These are phyloP conservation scores for Eretmocerus hayati DNA, from an alignment of 2,888 invertebrate species.

Conservation along the genomic window DNA sequence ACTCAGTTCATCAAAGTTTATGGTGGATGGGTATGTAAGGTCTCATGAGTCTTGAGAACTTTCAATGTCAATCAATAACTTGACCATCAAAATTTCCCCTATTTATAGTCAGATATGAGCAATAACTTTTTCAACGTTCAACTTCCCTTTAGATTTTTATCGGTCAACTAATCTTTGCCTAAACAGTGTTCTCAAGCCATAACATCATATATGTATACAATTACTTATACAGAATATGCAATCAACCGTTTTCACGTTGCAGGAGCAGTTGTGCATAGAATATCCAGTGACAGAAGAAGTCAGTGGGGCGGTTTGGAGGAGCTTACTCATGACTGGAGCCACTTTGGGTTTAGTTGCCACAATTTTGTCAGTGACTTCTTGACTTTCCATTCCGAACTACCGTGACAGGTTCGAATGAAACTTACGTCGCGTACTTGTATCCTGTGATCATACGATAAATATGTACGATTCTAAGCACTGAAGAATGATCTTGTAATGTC, in stretches of 20 bases:
- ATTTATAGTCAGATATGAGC: too few species aligned
- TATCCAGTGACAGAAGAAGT: constrained; percentile 45
- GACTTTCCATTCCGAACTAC: constrained; percentile 26
- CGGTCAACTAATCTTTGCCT: too few species aligned
- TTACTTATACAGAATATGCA: too few species aligned
- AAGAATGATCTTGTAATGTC: constrained; percentile 17
- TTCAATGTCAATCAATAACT: too few species aligned
- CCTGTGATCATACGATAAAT: constrained; percentile 34
- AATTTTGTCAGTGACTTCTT: constrained; percentile 43
- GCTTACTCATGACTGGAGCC: constrained; percentile 43
- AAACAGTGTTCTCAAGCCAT: too few species aligned
- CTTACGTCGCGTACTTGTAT: constrained; percentile 37
- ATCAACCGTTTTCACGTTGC: too few species aligned
- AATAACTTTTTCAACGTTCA: too few species aligned
- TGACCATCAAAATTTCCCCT: too few species aligned
- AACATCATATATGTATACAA: too few species aligned
- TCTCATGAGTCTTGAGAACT: too few species aligned
- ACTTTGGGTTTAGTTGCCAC: constrained; percentile 43
- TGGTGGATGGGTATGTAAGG: constrained; percentile 45
- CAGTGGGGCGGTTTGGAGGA: constrained; percentile 43
- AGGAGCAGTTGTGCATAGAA: constrained; percentile 44
- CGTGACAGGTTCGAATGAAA: constrained; percentile 16
- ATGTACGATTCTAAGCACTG: constrained; percentile 14
- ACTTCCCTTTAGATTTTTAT: too few species aligned
- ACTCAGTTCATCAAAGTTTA: constrained; percentile 46